phyloP scores from a whole-genome alignment of 2,797 vertebrate species.

The Sebastolobus altivelis region DNA sequence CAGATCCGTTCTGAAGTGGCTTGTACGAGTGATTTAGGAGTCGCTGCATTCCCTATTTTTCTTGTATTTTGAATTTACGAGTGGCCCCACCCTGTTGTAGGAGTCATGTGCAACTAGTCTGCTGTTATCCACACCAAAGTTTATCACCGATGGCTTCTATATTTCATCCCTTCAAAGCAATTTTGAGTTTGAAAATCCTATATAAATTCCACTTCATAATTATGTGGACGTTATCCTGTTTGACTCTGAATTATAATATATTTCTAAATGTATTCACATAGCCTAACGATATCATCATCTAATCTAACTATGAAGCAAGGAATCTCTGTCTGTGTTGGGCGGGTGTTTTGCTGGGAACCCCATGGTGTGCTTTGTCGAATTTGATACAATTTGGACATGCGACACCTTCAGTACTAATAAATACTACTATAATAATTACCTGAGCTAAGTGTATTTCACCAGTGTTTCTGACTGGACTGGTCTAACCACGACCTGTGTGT shows the following conservation, averaged over 20 bases:
- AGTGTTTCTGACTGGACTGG: no score
- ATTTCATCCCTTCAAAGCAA: not conserved
- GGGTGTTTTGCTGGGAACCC: no score
- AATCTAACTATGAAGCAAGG: no score
- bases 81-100: not conserved
- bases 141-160: not conserved
- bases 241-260: not conserved
- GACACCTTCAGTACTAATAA: no score
- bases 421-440: no score
- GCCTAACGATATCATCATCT: no score
- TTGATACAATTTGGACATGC: no score
- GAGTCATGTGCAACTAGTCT: no score
- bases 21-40: not conserved
- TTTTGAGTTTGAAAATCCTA: not conserved
- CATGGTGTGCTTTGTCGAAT: no score
- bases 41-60: not conserved
- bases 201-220: not conserved
- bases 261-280: not conserved
- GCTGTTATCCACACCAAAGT: not conserved
- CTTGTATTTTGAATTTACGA: not conserved
- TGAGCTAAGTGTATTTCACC: no score
- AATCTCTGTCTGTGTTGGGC: no score
- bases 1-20: not conserved
- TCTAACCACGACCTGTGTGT: no score
- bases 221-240: not conserved